Conservation (phyloP, 1,140 invertebrate genomes). For the Aphidius ervi region DNA sequence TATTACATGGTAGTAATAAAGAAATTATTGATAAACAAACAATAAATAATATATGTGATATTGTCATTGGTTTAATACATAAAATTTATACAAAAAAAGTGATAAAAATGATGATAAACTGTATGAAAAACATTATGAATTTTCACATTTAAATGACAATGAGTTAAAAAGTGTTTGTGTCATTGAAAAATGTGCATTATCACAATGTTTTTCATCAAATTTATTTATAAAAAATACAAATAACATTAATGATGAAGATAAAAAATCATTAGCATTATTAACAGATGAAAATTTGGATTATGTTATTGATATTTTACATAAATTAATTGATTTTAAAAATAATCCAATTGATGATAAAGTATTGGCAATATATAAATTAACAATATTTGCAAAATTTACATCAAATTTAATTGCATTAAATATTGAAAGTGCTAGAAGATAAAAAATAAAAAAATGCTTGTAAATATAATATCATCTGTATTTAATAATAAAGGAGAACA, state of each 20-base stretch:
- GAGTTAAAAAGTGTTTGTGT: slow-evolving; percentile 18
- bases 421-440: slow-evolving; percentile 34
- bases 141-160: not conserved
- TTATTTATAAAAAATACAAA: not conserved
- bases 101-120: not conserved
- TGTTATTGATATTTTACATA: slow-evolving; percentile 23
- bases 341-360: slow-evolving; percentile 21
- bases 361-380: slow-evolving; percentile 28
- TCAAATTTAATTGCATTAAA: slow-evolving; percentile 32
- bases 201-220: slow-evolving; percentile 24
- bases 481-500: slow-evolving; percentile 21
- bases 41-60: slow-evolving; percentile 29
- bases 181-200: slow-evolving; percentile 30
- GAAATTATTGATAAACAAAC: not conserved
- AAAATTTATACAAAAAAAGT: slow-evolving; percentile 32
- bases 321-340: slow-evolving; percentile 14
- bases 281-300: slow-evolving; percentile 25
- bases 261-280: slow-evolving; percentile 10
- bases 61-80: slow-evolving; percentile 36
- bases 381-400: slow-evolving; percentile 27
- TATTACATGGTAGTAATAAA: no score
- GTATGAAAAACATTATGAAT: not conserved
- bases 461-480: slow-evolving; percentile 36
- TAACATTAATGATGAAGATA: not conserved
- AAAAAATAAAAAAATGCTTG: slow-evolving; percentile 35